A percentile compares a stretch with the other conserved stretches of the same genome.
Evolutionary conservation across 2,888 invertebrate genomes (phyloP).

Genomic region (Unio pictorum): DNA sequence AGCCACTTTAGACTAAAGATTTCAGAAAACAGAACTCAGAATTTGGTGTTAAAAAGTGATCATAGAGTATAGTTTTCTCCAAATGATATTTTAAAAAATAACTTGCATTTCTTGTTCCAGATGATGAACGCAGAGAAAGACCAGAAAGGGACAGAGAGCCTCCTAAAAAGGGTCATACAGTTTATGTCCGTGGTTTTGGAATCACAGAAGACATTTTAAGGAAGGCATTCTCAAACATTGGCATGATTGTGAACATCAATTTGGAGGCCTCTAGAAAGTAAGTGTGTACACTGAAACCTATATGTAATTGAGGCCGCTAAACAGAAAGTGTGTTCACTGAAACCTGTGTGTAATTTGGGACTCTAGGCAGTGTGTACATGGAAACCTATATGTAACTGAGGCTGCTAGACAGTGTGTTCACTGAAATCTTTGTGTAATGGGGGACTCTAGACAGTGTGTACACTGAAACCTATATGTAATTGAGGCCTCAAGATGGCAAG

Average conservation of each 20-base stretch:
- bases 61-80: no score
- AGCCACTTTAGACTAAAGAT: no score
- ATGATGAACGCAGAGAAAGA: slow-evolving; percentile 63
- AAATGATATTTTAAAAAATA: no score
- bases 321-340: slow-evolving; percentile 75
- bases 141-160: slow-evolving; percentile 72
- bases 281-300: slow-evolving; percentile 42
- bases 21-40: no score
- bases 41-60: no score
- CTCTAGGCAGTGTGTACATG: slow-evolving; percentile 40
- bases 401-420: slow-evolving; percentile 79
- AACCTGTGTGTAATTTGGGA: no score
- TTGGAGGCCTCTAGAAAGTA: slow-evolving; percentile 89
- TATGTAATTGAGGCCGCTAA: slow-evolving; percentile 78
- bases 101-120: slow-evolving; percentile 34
- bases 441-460: slow-evolving; percentile 83
- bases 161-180: slow-evolving; percentile 84
- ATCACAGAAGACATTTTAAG: slow-evolving; percentile 85
- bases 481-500: slow-evolving; percentile 83
- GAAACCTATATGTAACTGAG: slow-evolving; percentile 66
- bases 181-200: slow-evolving; percentile 85
- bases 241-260: slow-evolving; percentile 84
- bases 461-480: background rate
- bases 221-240: slow-evolving; percentile 83
- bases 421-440: background rate